phyloP scores from a whole-genome alignment of 2,113 vertebrate species.

The Corythornis cristatus region DNA sequence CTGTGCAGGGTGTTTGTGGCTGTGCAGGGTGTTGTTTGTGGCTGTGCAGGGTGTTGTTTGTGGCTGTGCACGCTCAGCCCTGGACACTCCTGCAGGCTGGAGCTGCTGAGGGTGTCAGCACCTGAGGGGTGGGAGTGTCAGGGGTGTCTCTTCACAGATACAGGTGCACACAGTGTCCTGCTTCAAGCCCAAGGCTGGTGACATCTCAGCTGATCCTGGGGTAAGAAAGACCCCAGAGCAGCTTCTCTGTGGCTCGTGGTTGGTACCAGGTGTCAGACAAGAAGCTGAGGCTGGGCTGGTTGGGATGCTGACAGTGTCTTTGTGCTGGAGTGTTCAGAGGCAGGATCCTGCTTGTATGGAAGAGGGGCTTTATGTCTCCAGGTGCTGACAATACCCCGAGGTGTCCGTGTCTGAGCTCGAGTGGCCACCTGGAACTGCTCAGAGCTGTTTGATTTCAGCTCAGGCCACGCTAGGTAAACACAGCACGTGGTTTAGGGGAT shows the following conservation, averaged over 20 bases:
- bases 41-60: not conserved
- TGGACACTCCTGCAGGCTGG: not conserved
- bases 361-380: fast-evolving
- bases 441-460: not conserved
- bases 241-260: not conserved
- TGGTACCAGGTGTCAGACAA: fast-evolving
- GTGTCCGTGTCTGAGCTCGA: fast-evolving
- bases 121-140: too few species aligned
- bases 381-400: fast-evolving
- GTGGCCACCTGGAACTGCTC: not conserved
- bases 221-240: not conserved
- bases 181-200: not conserved
- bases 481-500: not conserved
- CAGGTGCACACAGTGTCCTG: not conserved
- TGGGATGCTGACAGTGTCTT: fast-evolving
- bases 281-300: fast-evolving
- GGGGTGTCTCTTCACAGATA: too few species aligned
- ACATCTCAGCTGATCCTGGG: fast-evolving
- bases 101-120: not conserved
- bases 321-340: fast-evolving
- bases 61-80: fast-evolving
- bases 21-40: too few species aligned
- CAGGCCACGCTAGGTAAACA: fast-evolving
- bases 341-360: not conserved
- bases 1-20: too few species aligned